Evolutionary conservation across 2,113 vertebrate species (phyloP).

Genomic region (Podiceps cristatus): DNA sequence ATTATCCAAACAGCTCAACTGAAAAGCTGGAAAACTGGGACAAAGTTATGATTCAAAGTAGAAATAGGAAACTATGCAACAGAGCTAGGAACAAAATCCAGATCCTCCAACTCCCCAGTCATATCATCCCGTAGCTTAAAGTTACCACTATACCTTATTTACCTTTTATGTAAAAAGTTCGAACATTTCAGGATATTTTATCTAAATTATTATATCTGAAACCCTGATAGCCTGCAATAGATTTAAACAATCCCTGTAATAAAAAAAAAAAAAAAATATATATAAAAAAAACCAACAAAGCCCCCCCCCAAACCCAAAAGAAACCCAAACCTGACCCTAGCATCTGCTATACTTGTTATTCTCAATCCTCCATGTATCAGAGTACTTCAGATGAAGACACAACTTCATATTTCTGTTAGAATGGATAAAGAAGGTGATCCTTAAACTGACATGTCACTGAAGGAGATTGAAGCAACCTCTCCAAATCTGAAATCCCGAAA

Average conservation of each 20-base stretch:
- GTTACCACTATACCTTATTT: neutral
- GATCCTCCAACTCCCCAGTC: neutral
- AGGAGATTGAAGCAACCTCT: neutral
- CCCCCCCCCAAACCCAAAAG: no score
- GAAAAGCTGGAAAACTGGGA: neutral
- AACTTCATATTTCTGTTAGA: neutral
- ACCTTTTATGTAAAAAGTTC: neutral
- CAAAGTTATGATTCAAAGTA: neutral
- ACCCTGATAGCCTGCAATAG: rapidly evolving
- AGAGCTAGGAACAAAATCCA: neutral
- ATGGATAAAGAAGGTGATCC: neutral
- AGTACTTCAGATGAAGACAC: rapidly evolving
- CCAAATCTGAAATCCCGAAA: neutral
- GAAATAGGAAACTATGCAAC: neutral
- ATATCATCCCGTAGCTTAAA: neutral
- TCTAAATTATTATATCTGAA: neutral
- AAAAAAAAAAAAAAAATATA: neutral
- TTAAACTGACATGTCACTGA: neutral
- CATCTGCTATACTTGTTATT: neutral
- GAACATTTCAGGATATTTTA: neutral
- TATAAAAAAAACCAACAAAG: neutral
- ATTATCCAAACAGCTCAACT: neutral
- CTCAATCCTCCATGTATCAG: neutral
- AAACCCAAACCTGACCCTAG: rapidly evolving
- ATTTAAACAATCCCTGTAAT: neutral